phyloP scores from a whole-genome alignment of 1,140 invertebrate species.

The Conus betulinus region DNA sequence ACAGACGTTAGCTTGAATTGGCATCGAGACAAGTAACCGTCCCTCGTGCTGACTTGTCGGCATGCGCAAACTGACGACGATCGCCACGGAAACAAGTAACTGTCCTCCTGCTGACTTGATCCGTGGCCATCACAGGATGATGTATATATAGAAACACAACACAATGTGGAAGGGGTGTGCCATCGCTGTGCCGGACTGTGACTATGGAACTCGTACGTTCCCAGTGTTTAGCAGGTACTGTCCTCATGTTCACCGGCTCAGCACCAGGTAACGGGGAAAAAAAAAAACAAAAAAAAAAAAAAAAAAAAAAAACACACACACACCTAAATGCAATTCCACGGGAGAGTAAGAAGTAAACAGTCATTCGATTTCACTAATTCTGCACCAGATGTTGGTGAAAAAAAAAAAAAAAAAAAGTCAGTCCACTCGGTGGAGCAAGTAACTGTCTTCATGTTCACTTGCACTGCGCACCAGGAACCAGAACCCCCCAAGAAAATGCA shows the following conservation, averaged over 20 bases:
- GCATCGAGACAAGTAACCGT: conserved; percentile 31
- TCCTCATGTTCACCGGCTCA: background rate
- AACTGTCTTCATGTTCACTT: conserved; percentile 19
- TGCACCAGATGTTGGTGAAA: no score
- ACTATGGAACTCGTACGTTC: no score
- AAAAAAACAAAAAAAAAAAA: background rate
- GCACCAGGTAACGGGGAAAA: background rate
- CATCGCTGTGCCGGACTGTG: no score
- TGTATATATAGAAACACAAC: no score
- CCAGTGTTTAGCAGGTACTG: conserved; percentile 1
- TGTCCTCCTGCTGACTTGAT: conserved; percentile 15
- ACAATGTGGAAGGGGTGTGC: no score
- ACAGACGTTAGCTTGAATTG: background rate
- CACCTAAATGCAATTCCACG: no score
- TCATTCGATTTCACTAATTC: background rate
- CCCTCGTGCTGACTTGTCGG: conserved; percentile 20
- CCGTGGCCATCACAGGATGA: background rate
- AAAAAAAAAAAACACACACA: background rate
- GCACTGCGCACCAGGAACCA: background rate
- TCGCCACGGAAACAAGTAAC: background rate
- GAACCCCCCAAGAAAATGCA: no score
- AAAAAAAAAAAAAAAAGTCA: background rate
- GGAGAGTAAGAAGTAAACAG: no score
- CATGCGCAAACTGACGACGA: background rate
- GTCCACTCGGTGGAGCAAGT: background rate